Conservation (phyloP, 2,797 vertebrate species). For the Muscicapa comitata region DNA sequence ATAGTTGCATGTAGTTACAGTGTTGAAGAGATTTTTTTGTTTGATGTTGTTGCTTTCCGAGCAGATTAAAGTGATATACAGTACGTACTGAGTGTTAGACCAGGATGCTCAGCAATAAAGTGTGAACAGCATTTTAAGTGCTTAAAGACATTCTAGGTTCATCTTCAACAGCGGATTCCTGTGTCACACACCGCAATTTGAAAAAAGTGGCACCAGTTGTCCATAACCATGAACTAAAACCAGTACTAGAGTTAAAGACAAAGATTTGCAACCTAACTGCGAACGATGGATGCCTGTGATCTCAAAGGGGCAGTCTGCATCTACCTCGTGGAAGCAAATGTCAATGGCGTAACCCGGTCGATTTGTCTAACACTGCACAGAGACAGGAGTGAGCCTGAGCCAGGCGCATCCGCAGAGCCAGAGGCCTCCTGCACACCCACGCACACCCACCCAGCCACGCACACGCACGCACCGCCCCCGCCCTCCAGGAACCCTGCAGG, state of each 20-base stretch:
- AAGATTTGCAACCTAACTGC: slow-evolving; percentile 68
- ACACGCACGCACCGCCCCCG: not conserved
- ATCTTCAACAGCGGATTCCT: slow-evolving; percentile 75
- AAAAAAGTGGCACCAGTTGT: slow-evolving; percentile 79
- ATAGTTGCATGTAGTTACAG: slow-evolving; percentile 84
- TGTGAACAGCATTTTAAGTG: slow-evolving; percentile 85
- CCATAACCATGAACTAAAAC: slow-evolving; percentile 79
- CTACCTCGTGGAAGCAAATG: slow-evolving; percentile 72
- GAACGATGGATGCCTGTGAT: slow-evolving; percentile 59
- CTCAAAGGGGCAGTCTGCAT: slow-evolving; percentile 63
- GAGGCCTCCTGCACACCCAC: not conserved
- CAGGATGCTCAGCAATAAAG: slow-evolving; percentile 82
- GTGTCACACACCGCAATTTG: slow-evolving; percentile 77
- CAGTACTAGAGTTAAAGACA: slow-evolving; percentile 80
- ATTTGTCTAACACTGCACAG: slow-evolving; percentile 71
- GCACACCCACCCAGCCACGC: not conserved
- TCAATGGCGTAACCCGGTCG: slow-evolving; percentile 57
- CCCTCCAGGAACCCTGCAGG: not conserved
- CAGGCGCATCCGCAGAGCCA: not conserved
- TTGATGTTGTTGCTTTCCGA: slow-evolving; percentile 65
- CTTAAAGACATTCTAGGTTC: slow-evolving; percentile 77
- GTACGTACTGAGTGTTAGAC: slow-evolving; percentile 89
- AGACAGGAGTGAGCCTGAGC: not conserved
- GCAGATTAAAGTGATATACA: slow-evolving; percentile 88
- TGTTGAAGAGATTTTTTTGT: slow-evolving; percentile 79